Conservation (phyloP, 1,140 invertebrate genomes). For the Leptinotarsa texana region DNA sequence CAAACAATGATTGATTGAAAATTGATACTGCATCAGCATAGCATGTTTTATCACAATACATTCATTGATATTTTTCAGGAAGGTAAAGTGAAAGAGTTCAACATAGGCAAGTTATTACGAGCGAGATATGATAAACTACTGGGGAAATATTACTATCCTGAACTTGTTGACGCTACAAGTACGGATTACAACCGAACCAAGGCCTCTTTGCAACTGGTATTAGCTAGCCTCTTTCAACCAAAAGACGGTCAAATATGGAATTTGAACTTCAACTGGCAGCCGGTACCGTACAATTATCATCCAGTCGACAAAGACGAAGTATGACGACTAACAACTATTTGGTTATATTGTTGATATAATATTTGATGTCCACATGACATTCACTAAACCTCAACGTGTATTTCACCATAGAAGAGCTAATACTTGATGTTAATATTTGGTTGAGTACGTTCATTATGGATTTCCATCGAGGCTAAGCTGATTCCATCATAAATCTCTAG, state of each 20-base stretch:
- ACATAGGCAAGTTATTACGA: constrained; percentile 65
- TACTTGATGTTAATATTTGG: too few species aligned
- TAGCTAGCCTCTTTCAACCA: constrained; percentile 63
- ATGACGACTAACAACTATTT: constrained; percentile 31
- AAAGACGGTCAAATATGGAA: constrained; percentile 58
- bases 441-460: too few species aligned
- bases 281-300: constrained; percentile 70
- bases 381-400: too few species aligned
- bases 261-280: constrained; percentile 68
- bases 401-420: too few species aligned
- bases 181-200: constrained; percentile 62
- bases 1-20: too few species aligned
- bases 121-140: constrained; percentile 66
- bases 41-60: too few species aligned
- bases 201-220: constrained; percentile 61
- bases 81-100: constrained; percentile 59
- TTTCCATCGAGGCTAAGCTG: too few species aligned
- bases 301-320: constrained; percentile 64
- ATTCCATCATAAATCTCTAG: too few species aligned
- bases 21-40: too few species aligned
- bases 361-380: too few species aligned
- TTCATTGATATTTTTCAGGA: constrained; percentile 23
- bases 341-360: neutral
- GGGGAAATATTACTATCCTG: constrained; percentile 55
- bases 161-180: constrained; percentile 57